phyloP scores from a whole-genome alignment of 2,113 vertebrate species.

The Crotalus viridis region DNA sequence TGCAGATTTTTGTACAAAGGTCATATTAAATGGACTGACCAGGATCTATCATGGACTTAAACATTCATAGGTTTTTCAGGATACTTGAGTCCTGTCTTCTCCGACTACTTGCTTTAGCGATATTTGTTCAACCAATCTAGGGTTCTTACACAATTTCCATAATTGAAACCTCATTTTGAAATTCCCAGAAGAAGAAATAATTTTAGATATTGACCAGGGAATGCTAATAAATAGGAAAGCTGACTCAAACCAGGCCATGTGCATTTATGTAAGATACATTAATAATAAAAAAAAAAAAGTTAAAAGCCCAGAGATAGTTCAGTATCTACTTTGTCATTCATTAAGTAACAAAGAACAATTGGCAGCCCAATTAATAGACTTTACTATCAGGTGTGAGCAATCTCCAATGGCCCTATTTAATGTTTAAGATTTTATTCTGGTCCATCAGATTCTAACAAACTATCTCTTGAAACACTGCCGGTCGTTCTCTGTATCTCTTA shows the following conservation, averaged over 20 bases:
- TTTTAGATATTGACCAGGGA: slow-evolving; percentile 69
- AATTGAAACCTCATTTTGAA: slow-evolving; percentile 61
- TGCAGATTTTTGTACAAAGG: background rate
- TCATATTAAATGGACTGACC: background rate
- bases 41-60: background rate
- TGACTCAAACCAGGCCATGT: slow-evolving; percentile 61
- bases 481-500: background rate
- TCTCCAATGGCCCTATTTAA: background rate
- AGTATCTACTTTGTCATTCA: background rate
- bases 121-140: slow-evolving; percentile 30
- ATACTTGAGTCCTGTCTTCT: rapidly evolving
- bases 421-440: rapidly evolving
- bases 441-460: background rate
- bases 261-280: slow-evolving; percentile 32
- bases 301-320: background rate
- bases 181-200: slow-evolving; percentile 61
- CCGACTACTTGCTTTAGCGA: background rate
- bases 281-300: slow-evolving; percentile 38
- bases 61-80: background rate
- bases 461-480: background rate
- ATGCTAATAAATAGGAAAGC: slow-evolving; percentile 13
- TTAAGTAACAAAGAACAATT: background rate
- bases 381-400: background rate
- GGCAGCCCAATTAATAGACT: slow-evolving; percentile 19
- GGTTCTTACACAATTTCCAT: background rate